Evolutionary conservation across 1,140 invertebrate genomes (phyloP), one percentile per base, ranked within the genome.

Genomic region (Samia ricini): DNA sequence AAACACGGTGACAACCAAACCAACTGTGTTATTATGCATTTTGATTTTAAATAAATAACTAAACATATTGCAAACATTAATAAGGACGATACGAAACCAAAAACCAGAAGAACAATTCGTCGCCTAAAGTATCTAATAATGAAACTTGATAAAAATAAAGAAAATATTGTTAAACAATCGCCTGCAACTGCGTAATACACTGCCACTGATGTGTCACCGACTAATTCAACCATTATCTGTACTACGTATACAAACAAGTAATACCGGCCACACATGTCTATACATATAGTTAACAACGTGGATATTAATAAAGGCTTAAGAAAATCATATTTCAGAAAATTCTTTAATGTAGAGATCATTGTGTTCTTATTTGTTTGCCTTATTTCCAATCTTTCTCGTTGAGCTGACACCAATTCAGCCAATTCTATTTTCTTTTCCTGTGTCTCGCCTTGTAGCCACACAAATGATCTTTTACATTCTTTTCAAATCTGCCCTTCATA

Each of bases 151-250:
- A 63, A n/a, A 0, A 50, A 18, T 54, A 79, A 66, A 48, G 74
- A 69, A 3, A 69, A 12, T n/a, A 77, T 64, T 8, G 64, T 64
- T 26, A 77, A 59, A 18, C 60, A 19, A 72, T 83, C 76, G 21
- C 62, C 62, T 4, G 63, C 66, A 10, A 81, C 61, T 15, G 78
- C 74, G 51, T 65, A 68, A 56, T 75, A 79, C 36, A 71, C 63
- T 12, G 72, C 76, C 19, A 69, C 26, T 7, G 77, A 67, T 54
- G 71, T 65, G 24, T 74, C 62, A 2, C 55, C 60, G 6, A 74
- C 69, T 10, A 83, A 68, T 55, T 74, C 68, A 21, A 57, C 64
- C 54, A 83, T 69, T 24, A 81, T 81, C 21, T 83, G 65, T 4
- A 74, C 60, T 21, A 77, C 58, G 55, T 79, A 81, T 2, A 70